These are phyloP conservation scores for Heliconius ismenius DNA, from an alignment of 2,888 invertebrate genomes.

Conservation along the genomic window DNA sequence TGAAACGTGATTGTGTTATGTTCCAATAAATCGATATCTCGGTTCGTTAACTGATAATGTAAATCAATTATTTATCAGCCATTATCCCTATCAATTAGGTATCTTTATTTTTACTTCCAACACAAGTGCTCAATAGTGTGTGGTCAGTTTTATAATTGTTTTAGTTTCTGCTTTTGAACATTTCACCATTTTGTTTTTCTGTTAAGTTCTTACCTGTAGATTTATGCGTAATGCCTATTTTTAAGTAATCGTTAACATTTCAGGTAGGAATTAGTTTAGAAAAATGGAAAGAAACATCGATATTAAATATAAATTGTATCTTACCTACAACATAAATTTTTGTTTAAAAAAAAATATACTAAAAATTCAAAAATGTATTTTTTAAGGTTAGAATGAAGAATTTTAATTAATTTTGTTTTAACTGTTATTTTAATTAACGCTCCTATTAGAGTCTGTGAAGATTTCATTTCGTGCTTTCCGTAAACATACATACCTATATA, in stretches of 20 bases:
- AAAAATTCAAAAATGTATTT: neutral
- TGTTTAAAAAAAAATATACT: too few species aligned
- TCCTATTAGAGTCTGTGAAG: neutral
- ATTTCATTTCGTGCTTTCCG: neutral
- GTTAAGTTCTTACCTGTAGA: too few species aligned
- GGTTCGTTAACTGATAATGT: constrained; percentile 56
- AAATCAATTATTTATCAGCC: constrained; percentile 53
- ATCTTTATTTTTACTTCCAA: constrained; percentile 40
- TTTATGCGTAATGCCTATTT: neutral
- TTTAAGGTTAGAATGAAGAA: neutral
- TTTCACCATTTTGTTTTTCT: neutral
- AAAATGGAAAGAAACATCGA: neutral
- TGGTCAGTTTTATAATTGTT: neutral
- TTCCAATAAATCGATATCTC: constrained; percentile 57
- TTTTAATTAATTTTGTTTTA: neutral
- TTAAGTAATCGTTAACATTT: neutral
- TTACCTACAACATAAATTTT: too few species aligned
- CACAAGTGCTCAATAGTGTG: neutral
- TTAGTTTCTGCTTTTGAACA: too few species aligned
- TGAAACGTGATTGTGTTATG: constrained; percentile 53
- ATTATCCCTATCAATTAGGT: constrained; percentile 41
- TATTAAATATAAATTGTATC: neutral
- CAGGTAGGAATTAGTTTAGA: neutral
- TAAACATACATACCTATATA: neutral
- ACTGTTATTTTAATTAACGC: constrained; percentile 4